Evolutionary conservation across 2,797 vertebrate species (phyloP), one percentile per base, ranked within the genome.

Genomic region (Babyrousa celebensis): DNA sequence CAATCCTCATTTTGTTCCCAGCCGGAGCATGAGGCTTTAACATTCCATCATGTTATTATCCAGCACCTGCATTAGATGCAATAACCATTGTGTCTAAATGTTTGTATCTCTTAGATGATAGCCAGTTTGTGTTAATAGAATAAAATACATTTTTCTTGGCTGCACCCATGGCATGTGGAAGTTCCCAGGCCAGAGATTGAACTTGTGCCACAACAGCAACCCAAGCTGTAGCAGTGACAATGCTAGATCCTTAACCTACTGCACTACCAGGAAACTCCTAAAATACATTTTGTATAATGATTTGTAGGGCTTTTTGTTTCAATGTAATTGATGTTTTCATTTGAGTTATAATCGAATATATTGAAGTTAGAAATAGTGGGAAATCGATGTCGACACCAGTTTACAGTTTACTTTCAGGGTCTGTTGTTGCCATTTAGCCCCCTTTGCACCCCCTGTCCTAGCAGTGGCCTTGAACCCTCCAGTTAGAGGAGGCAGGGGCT

Each of bases 61-160:
- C 82, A 9, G 72, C 86, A 75, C 23, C 12, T 54, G 71, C 48
- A 40, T 36, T 32, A 12, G 63, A 29, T 87, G 25, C 70, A 89
- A 48, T 90, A 63, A 82, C 87, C 4, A 3, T n/a, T 54, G 25
- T 85, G 18, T 78, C 11, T 85, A 56, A 91, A 75, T 70, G 20
- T 20, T 32, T 79, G 0, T 68, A 62, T 84, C 60, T 15, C 85
- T 82, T 70, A 75, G 40, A 43, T 89, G 70, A 36, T 71, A 52
- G 63, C 67, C 86, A 79, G 18, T 79, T 85, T 92, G 85, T 87
- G 36, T 84, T 89, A 86, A 67, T 71, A 85, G 20, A 62, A 36
- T 36, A 36, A 36, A 36, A 36, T 36, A 36, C 36, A 36, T 36
- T 36, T 36, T 36, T 36, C 36, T 36, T 36, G 36, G 36, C 36